These are phyloP conservation scores for Odontothrips loti DNA, from an alignment of 2,888 invertebrate genomes.

Conservation along the genomic window DNA sequence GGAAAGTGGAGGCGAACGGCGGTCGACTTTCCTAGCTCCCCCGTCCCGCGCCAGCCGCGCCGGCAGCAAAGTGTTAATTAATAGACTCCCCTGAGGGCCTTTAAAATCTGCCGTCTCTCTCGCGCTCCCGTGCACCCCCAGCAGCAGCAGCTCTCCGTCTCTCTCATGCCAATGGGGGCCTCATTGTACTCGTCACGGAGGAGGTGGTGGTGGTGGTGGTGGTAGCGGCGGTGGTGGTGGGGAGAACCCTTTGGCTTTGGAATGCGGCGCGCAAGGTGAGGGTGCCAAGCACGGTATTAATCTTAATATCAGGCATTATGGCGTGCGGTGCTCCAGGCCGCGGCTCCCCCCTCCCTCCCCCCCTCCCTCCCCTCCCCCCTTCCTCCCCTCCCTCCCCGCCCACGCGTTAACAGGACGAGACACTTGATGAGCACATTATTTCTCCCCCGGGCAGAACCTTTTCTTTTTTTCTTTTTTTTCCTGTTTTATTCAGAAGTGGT, in stretches of 20 bases:
- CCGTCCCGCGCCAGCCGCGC: neutral
- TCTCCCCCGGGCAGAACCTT: neutral
- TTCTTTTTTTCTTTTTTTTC: too few species aligned
- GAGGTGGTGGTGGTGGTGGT: too few species aligned
- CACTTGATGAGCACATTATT: too few species aligned
- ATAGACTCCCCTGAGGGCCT: slow-evolving; percentile 9
- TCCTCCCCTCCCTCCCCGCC: slow-evolving; percentile 30
- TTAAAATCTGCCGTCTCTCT: neutral
- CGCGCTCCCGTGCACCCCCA: neutral
- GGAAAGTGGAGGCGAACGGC: neutral
- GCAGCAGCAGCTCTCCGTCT: neutral
- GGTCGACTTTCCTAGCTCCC: neutral
- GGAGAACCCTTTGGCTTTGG: neutral
- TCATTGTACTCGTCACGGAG: too few species aligned
- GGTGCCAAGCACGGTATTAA: neutral
- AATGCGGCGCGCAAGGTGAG: neutral
- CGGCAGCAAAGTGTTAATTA: neutral
- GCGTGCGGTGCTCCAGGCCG: slow-evolving; percentile 39
- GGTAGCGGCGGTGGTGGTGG: too few species aligned
- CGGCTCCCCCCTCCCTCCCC: slow-evolving; percentile 39
- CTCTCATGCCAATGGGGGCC: neutral
- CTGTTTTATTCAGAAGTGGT: neutral
- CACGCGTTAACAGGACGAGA: slow-evolving; percentile 29
- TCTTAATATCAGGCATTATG: slow-evolving; percentile 26
- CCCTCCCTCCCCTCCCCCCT: slow-evolving; percentile 37